Evolutionary conservation across 2,888 invertebrate species (phyloP), one percentile per base, ranked within the genome.

Genomic region (Drosophila meridionalis): DNA sequence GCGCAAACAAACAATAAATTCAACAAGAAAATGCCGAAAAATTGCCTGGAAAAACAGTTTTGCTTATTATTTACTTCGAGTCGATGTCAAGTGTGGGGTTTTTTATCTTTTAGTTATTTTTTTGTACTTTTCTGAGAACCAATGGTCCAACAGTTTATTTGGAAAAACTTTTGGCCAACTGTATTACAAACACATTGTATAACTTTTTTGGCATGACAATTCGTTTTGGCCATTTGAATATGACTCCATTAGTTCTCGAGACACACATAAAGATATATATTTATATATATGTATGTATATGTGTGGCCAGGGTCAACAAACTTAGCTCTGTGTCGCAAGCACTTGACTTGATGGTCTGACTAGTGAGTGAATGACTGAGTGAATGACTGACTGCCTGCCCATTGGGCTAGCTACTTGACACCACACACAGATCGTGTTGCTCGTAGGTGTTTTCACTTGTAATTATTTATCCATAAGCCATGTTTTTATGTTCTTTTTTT

Each of bases 401-500:
- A 60, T 78, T 71, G 76, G 78, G 62, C 80, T n/a, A 73, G 78
- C 80, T 71, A 82, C 82, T 78, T 78, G 79, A 75, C 78, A 66
- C 67, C 79, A 47, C 65, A 64, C 58, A 64, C 53, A 64, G 60
- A 80, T 80, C 81, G 77, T 78, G 78, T 69, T 67, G 69, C 73
- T 84, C 76, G 85, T 85, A 85, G 85, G 90, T 85, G 85, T 89
- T 84, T 87, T 82, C 78, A 80, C 78, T 84, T 80, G 90, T 89
- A 89, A 87, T 85, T 89, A 85, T 89, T 87, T 89, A 89, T 42
- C 82, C 90, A 85, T 85, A 89, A 85, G 71, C 58, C 55, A 55
- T 53, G 50, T 53, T 56, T 45, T 45, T 58, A 45, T 58, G 53
- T 40, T 43, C 3, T n/a, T 42, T 63, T 52, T 78, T 50, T 62